phyloP scores from a whole-genome alignment of 2,113 vertebrate genomes.

The Rhizomys pruinosus region DNA sequence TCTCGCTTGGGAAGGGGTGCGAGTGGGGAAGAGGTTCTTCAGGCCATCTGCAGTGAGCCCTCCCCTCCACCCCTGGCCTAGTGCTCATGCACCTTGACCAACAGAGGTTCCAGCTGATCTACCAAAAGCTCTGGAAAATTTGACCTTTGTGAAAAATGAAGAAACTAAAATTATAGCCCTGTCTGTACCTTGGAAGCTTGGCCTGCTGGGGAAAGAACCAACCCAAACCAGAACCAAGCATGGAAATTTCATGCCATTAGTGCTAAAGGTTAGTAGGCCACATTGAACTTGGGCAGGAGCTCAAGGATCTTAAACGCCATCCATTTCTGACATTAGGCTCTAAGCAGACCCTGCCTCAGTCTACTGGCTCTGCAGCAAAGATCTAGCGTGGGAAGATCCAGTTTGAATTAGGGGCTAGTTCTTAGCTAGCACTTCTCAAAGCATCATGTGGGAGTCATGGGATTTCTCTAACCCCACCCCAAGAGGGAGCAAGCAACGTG shows the following conservation, averaged over 20 bases:
- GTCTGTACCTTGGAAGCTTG: constrained; percentile 21
- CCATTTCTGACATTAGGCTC: constrained; percentile 21
- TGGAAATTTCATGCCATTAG: constrained; percentile 44
- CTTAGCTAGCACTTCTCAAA: too few relatives aligned
- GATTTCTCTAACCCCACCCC: too few relatives aligned
- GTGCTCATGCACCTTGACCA: constrained; percentile 19
- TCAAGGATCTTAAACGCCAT: constrained; percentile 4
- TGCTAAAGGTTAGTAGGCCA: constrained; percentile 52
- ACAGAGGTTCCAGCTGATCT: neutral
- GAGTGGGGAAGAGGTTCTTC: neutral
- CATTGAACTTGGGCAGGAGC: constrained; percentile 15
- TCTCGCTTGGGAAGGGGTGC: neutral
- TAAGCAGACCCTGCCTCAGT: neutral
- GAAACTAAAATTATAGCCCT: constrained; percentile 62
- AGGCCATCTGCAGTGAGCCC: neutral
- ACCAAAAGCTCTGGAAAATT: constrained; percentile 46
- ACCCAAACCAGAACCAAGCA: constrained; percentile 23
- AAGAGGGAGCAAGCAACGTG: too few relatives aligned
- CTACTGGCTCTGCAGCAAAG: neutral
- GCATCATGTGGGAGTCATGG: too few relatives aligned
- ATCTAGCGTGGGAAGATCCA: too few relatives aligned
- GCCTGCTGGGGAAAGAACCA: constrained; percentile 34
- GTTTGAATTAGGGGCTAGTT: too few relatives aligned
- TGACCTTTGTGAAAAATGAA: constrained; percentile 62
- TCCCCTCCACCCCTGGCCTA: too few relatives aligned